phyloP scores from a whole-genome alignment of 1,140 invertebrate genomes.

The Drosophila saltans region DNA sequence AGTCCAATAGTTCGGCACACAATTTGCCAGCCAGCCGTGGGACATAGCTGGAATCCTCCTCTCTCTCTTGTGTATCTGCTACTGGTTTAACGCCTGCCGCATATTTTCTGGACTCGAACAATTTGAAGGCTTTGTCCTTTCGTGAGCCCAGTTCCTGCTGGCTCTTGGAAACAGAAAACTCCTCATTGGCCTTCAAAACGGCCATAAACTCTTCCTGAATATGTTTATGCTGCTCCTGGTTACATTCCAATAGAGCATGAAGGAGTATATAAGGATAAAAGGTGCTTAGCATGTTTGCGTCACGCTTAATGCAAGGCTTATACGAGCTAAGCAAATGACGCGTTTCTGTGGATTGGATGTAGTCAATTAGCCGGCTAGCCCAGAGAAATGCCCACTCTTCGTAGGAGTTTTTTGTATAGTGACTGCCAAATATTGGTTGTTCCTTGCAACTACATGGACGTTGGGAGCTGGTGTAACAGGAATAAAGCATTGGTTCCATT shows the following conservation, averaged over 20 bases:
- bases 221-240: conserved; percentile 59
- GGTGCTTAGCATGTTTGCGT: conserved; percentile 87
- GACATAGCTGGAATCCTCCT: conserved; percentile 47
- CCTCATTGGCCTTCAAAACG: conserved; percentile 61
- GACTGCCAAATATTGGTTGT: conserved; percentile 87
- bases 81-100: conserved; percentile 30
- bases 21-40: conserved; percentile 85
- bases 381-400: conserved; percentile 89
- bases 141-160: conserved; percentile 22
- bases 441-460: conserved; percentile 65
- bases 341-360: conserved; percentile 84
- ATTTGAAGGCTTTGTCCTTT: conserved; percentile 43
- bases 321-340: conserved; percentile 86
- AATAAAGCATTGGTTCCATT: conserved; percentile 88
- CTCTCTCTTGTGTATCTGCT: background rate
- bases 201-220: conserved; percentile 85
- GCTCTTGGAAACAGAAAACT: conserved; percentile 5
- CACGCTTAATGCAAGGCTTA: conserved; percentile 88
- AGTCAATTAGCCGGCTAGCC: conserved; percentile 86
- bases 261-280: conserved; percentile 89
- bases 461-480: conserved; percentile 85
- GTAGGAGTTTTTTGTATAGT: conserved; percentile 84
- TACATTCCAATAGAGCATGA: conserved; percentile 85
- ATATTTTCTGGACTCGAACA: conserved; percentile 60
- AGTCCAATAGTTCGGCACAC: conserved; percentile 88